Evolutionary conservation across 1,140 invertebrate genomes (phyloP).

Genomic region (Drosophila lini): DNA sequence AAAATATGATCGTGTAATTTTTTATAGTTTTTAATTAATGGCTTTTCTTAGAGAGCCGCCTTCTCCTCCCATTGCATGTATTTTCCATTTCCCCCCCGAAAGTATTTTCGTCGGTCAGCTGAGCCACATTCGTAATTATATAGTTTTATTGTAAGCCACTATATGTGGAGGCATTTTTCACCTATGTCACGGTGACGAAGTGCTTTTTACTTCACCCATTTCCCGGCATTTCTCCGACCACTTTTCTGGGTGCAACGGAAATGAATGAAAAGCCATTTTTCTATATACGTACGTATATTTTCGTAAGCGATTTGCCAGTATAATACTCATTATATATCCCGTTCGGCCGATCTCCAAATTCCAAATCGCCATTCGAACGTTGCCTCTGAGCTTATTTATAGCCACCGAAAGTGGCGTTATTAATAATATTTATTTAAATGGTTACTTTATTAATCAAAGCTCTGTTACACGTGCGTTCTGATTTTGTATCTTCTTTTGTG

Average conservation of each 20-base stretch:
- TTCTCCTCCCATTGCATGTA: constrained; percentile 19
- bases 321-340: constrained; percentile 12
- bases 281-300: neutral
- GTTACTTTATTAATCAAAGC: constrained; percentile 75
- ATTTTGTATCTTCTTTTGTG: constrained; percentile 56
- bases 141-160: constrained; percentile 39
- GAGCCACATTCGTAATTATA: constrained; percentile 50
- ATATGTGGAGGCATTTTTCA: constrained; percentile 33
- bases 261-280: constrained; percentile 47
- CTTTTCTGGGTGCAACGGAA: constrained; percentile 25
- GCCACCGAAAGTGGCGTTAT: constrained; percentile 57
- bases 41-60: constrained; percentile 62
- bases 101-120: constrained; percentile 49
- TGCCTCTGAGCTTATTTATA: constrained; percentile 64
- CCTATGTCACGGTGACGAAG: constrained; percentile 45
- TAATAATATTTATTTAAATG: constrained; percentile 73
- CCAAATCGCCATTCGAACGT: constrained; percentile 32
- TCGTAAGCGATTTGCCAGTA: constrained; percentile 11
- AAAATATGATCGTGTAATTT: constrained; percentile 65
- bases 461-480: constrained; percentile 73
- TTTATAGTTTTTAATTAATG: constrained; percentile 83
- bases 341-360: constrained; percentile 1
- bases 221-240: constrained; percentile 7
- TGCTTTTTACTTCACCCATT: constrained; percentile 14
- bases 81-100: constrained; percentile 47